Conservation (phyloP, 2,113 vertebrate genomes). For the Manacus vitellinus region DNA sequence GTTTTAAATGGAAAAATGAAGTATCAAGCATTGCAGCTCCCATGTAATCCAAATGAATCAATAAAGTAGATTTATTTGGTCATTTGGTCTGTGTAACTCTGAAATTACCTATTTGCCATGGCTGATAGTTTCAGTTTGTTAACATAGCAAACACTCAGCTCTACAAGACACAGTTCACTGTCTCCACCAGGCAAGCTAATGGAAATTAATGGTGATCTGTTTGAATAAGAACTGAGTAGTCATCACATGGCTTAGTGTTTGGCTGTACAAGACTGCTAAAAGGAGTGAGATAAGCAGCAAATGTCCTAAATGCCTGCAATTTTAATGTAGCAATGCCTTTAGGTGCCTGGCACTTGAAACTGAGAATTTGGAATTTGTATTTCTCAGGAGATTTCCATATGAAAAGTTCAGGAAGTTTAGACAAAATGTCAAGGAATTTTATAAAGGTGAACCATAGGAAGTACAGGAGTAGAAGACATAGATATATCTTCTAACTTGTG, state of each 20-base stretch:
- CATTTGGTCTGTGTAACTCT: background rate
- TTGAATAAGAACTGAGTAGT: background rate
- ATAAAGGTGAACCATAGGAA: background rate
- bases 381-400: background rate
- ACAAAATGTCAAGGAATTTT: background rate
- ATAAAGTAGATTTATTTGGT: conserved; percentile 1
- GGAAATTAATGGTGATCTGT: background rate
- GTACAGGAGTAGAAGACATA: background rate
- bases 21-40: background rate
- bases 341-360: background rate
- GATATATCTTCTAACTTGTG: background rate
- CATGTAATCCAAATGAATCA: background rate
- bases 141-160: background rate
- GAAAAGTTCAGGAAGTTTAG: background rate
- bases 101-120: background rate
- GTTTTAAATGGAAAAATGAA: background rate
- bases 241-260: background rate
- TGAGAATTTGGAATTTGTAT: background rate
- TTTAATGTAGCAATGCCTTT: background rate
- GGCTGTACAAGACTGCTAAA: background rate
- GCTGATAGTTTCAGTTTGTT: conserved; percentile 4
- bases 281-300: background rate
- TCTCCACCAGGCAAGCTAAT: background rate
- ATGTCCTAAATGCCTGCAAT: background rate
- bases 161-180: background rate